phyloP scores from a whole-genome alignment of 2,888 invertebrate genomes.

The Sarcophaga carnaria region DNA sequence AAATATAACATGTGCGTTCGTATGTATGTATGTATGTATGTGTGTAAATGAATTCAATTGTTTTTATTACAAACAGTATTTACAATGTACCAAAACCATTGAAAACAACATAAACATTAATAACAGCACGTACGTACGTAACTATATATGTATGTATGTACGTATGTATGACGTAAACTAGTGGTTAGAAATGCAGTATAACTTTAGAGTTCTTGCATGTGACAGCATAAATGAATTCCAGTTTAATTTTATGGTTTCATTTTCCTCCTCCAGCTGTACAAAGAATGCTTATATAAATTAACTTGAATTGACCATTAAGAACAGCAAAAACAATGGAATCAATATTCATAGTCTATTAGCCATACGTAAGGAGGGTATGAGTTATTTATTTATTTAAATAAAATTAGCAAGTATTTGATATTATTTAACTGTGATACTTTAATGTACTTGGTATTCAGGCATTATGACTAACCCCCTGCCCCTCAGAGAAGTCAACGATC shows the following conservation, averaged over 20 bases:
- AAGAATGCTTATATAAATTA: slow-evolving; percentile 32
- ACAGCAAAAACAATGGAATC: background rate
- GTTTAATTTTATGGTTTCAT: slow-evolving; percentile 44
- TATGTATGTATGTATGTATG: no score
- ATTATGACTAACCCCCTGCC: no score
- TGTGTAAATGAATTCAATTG: slow-evolving; percentile 27
- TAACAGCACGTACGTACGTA: slow-evolving; percentile 14
- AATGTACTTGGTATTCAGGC: no score
- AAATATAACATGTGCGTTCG: background rate
- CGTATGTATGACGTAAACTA: background rate
- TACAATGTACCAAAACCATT: slow-evolving; percentile 50
- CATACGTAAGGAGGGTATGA: no score
- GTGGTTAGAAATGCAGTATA: background rate
- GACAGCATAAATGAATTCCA: background rate
- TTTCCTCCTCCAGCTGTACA: background rate
- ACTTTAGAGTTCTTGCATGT: background rate
- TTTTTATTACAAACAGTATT: slow-evolving; percentile 43
- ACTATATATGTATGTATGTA: background rate
- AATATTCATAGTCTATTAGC: no score
- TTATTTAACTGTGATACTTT: no score
- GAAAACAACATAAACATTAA: slow-evolving; percentile 36
- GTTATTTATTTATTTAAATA: background rate
- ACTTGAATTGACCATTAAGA: slow-evolving; percentile 22
- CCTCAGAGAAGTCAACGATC: slow-evolving; percentile 2
- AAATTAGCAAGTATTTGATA: no score